Evolutionary conservation across 2,888 invertebrate genomes (phyloP).

Genomic region (Harmothoe impar): DNA sequence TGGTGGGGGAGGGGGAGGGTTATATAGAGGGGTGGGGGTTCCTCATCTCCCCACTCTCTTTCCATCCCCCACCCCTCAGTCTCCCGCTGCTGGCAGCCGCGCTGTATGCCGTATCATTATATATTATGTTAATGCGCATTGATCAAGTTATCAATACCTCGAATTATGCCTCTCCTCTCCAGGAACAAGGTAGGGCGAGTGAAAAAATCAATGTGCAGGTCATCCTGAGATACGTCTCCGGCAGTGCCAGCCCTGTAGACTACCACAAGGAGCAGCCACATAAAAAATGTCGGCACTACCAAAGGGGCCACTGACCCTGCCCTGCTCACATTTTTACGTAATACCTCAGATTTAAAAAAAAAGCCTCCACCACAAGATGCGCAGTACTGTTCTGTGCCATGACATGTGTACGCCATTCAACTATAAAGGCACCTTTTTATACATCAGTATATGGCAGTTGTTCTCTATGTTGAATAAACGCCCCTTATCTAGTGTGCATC

Average conservation of each 20-base stretch:
- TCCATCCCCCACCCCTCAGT: neutral
- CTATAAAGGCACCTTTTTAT: too few species aligned
- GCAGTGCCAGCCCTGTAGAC: slow-evolving; percentile 10
- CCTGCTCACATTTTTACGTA: neutral
- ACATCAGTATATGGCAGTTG: too few species aligned
- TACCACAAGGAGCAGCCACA: slow-evolving; percentile 12
- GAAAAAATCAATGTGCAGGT: slow-evolving; percentile 60
- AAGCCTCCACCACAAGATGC: too few species aligned
- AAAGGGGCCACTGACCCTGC: slow-evolving; percentile 1
- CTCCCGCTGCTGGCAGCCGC: slow-evolving; percentile 33
- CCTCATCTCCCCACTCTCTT: slow-evolving; percentile 14
- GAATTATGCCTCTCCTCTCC: slow-evolving; percentile 62
- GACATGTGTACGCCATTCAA: too few species aligned
- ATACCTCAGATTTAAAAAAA: too few species aligned
- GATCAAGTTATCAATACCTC: slow-evolving; percentile 63
- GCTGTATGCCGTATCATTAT: slow-evolving; percentile 59
- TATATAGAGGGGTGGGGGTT: slow-evolving; percentile 19
- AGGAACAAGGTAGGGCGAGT: slow-evolving; percentile 59
- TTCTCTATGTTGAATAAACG: too few species aligned
- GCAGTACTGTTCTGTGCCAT: too few species aligned
- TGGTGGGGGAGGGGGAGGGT: neutral
- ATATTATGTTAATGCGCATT: slow-evolving; percentile 62
- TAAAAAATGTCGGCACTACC: slow-evolving; percentile 47
- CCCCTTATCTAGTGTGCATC: too few species aligned
- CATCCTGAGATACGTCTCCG: slow-evolving; percentile 57